phyloP scores from a whole-genome alignment of 2,888 invertebrate genomes.

The Zhuqinia jingwanae region DNA sequence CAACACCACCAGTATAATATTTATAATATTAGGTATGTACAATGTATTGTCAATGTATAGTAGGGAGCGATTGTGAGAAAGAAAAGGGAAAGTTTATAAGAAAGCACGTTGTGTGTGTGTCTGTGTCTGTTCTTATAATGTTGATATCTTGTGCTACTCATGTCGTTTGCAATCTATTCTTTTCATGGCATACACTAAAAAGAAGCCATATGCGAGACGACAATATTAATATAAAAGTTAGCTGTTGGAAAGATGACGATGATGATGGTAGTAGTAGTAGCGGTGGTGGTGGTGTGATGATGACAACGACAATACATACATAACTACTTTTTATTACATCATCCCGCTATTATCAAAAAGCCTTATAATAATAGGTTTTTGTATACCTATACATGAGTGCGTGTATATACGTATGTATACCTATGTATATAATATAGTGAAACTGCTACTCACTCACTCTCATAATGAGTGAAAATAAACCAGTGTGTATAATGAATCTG shows the following conservation, averaged over 20 bases:
- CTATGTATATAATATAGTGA: slow-evolving; percentile 10
- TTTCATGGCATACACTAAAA: slow-evolving; percentile 28
- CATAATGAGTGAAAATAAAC: slow-evolving; percentile 71
- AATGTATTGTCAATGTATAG: no score
- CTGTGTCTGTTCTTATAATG: no score
- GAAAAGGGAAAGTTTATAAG: background rate
- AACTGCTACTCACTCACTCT: slow-evolving; percentile 24
- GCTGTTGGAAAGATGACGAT: background rate
- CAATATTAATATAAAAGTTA: slow-evolving; percentile 39
- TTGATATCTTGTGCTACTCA: slow-evolving; percentile 9
- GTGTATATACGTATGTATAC: background rate
- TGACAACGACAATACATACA: slow-evolving; percentile 23
- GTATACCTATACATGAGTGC: no score
- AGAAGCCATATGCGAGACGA: slow-evolving; percentile 66
- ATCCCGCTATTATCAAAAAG: no score
- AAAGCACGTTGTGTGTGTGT: no score
- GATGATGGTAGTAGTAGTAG: no score
- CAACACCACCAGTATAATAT: slow-evolving; percentile 22
- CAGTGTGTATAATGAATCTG: slow-evolving; percentile 72
- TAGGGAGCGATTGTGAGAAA: slow-evolving; percentile 11
- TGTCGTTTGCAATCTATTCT: slow-evolving; percentile 51
- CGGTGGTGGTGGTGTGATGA: slow-evolving; percentile 2
- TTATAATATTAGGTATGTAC: no score
- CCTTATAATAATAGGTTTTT: no score
- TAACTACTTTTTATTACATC: background rate